Percentiles rank a stretch among this genome's conserved stretches.
Conservation (phyloP, 2,888 invertebrate species). For the Encarsia formosa region DNA sequence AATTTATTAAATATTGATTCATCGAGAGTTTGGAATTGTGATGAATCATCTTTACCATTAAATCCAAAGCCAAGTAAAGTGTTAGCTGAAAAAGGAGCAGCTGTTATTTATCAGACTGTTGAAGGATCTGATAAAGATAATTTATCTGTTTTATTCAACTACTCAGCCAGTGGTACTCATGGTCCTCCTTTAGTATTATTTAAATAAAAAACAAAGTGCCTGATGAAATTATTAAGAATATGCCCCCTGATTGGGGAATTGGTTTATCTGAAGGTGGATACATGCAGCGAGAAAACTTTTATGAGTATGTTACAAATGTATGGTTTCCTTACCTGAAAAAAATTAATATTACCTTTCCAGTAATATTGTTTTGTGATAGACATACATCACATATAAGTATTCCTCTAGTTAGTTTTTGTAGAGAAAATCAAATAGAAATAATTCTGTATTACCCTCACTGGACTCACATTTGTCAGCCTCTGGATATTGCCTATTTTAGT, state of each 20-base stretch:
- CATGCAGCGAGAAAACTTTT: not conserved
- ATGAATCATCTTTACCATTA: not conserved
- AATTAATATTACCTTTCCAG: not conserved
- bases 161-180: not conserved
- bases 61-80: not conserved
- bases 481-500: not conserved
- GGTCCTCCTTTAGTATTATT: not conserved
- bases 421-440: not conserved
- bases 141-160: not conserved
- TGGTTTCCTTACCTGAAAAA: not conserved
- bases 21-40: not conserved
- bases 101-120: not conserved
- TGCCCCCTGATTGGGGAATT: not conserved
- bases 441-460: not conserved
- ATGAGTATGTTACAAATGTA: not conserved
- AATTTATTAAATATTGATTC: not conserved
- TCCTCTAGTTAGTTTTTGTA: not conserved
- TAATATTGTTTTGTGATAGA: not conserved
- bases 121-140: not conserved
- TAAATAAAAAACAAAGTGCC: not conserved
- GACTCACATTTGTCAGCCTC: not conserved
- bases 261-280: no score
- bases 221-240: not conserved
- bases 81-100: not conserved
- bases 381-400: not conserved